Evolutionary conservation across 2,113 vertebrate genomes (phyloP).

Genomic region (Gallinago paraguaiae): DNA sequence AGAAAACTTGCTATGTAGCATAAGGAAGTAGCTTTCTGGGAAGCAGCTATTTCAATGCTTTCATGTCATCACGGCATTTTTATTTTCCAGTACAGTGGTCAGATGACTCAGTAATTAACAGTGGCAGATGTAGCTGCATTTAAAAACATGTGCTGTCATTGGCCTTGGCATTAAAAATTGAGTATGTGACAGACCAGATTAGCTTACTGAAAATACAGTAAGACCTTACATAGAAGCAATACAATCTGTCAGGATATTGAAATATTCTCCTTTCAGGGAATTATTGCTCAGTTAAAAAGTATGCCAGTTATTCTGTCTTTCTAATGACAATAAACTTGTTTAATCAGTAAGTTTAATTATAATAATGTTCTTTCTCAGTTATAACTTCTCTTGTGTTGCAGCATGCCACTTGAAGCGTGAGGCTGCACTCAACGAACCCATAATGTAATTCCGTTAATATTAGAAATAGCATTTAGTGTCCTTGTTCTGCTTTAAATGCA

Average conservation of each 20-base stretch:
- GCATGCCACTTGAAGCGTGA: not conserved
- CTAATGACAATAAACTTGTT: not conserved
- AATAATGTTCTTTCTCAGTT: not conserved
- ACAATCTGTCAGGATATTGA: not conserved
- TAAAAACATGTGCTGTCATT: conserved; percentile 30
- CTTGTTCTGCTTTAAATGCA: not conserved
- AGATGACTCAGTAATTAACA: conserved; percentile 32
- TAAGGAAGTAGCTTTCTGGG: not conserved
- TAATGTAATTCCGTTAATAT: not conserved
- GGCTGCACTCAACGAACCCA: not conserved
- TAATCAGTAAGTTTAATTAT: not conserved
- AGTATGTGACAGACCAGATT: conserved; percentile 33
- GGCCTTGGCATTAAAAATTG: conserved; percentile 29
- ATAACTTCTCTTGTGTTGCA: not conserved
- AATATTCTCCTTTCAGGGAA: not conserved
- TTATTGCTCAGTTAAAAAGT: not conserved
- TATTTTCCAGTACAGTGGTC: conserved; percentile 11
- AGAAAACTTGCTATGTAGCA: not conserved
- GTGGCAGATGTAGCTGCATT: conserved; percentile 50
- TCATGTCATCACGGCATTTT: not conserved
- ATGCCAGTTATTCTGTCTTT: not conserved
- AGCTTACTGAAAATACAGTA: conserved; percentile 15
- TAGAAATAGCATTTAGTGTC: not conserved
- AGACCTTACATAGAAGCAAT: not conserved
- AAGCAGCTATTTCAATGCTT: not conserved